A percentile compares a stretch with the other conserved stretches of the same genome.
These are phyloP conservation scores for Halocynthia roretzi DNA, from an alignment of 23 tunicate genomes.

Conservation along the genomic window DNA sequence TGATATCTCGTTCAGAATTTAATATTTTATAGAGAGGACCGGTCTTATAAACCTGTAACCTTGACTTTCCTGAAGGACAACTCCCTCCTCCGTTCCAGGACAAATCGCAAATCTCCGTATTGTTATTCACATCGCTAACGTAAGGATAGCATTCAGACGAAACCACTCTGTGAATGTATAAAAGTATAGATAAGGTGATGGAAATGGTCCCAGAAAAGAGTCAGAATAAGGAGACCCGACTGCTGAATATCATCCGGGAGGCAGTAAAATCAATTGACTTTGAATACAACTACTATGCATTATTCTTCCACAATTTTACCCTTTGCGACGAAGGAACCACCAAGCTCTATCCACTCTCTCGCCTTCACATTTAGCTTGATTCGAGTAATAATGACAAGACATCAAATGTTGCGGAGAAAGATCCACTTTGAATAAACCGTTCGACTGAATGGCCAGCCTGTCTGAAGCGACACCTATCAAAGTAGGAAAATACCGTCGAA, in stretches of 20 bases:
- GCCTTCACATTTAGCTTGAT: constrained; percentile 3
- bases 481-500: neutral
- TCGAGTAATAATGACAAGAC: constrained; percentile 17
- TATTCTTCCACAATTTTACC: constrained; percentile 1
- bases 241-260: too few relatives aligned
- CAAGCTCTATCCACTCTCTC: constrained; percentile 47
- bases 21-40: constrained; percentile 20
- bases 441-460: constrained; percentile 35
- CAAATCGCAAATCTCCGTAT: neutral
- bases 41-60: constrained; percentile 12
- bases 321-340: constrained; percentile 36
- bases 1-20: constrained; percentile 4
- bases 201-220: neutral
- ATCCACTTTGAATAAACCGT: neutral
- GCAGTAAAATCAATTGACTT: too few relatives aligned
- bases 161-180: constrained; percentile 14
- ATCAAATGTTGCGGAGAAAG: constrained; percentile 31
- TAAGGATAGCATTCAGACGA: constrained; percentile 32
- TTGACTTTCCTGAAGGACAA: neutral
- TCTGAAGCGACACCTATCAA: constrained; percentile 36
- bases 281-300: neutral
- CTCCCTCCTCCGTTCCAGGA: neutral
- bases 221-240: too few relatives aligned
- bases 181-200: neutral
- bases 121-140: neutral